These are phyloP conservation scores for Macquaria ambigua DNA, from an alignment of 2,113 vertebrate species.

Conservation along the genomic window DNA sequence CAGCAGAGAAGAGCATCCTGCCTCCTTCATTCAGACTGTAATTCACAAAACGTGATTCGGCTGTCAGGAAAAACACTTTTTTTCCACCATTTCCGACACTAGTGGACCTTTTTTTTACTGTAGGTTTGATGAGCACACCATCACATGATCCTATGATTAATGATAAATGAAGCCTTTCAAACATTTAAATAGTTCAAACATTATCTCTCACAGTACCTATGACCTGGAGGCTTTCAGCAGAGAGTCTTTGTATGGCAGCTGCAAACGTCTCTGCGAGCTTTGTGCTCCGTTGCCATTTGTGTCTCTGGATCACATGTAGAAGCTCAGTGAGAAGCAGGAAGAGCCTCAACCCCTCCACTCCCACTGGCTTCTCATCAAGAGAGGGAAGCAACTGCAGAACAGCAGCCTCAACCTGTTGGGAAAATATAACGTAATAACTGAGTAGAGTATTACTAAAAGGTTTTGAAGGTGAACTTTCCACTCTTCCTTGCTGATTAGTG, in stretches of 20 bases:
- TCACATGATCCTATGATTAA: no score
- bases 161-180: background rate
- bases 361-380: slow-evolving; percentile 22
- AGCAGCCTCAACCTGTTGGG: slow-evolving; percentile 49
- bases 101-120: no score
- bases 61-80: no score
- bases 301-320: slow-evolving; percentile 48
- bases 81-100: no score
- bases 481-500: background rate
- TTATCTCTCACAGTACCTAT: slow-evolving; percentile 58
- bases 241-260: slow-evolving; percentile 45
- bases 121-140: no score
- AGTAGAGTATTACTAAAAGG: background rate
- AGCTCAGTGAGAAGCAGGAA: slow-evolving; percentile 74
- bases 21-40: no score
- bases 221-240: slow-evolving; percentile 49
- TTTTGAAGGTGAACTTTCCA: background rate
- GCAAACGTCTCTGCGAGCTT: slow-evolving; percentile 44
- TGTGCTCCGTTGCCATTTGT: background rate
- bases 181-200: background rate
- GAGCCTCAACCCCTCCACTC: slow-evolving; percentile 71
- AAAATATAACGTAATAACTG: background rate
- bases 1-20: no score
- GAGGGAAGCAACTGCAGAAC: slow-evolving; percentile 38
- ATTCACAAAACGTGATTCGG: no score